phyloP scores from a whole-genome alignment of 35 echinoderm and acorn worm genomes.

The Anneissia japonica region DNA sequence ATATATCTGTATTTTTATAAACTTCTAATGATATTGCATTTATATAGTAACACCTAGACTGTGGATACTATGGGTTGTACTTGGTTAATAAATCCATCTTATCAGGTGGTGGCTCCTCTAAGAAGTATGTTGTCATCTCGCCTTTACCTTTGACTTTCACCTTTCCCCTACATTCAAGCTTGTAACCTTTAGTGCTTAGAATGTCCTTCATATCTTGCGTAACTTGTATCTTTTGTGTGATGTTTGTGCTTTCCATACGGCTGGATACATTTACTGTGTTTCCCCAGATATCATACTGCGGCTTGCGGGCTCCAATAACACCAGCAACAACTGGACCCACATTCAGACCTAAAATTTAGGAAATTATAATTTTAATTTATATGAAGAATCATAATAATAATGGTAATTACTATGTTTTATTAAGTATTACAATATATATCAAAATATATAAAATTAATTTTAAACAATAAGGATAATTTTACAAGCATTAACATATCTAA shows the following conservation, averaged over 20 bases:
- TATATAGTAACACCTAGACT: no score
- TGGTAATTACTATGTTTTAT: background rate
- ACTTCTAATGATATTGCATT: no score
- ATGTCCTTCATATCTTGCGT: constrained; percentile 80
- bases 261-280: constrained; percentile 98
- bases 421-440: background rate
- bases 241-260: constrained; percentile 89
- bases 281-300: constrained; percentile 99
- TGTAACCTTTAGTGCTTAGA: constrained; percentile 62
- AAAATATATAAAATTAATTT: background rate
- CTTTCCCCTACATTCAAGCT: constrained; percentile 55
- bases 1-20: no score
- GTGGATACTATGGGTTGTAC: background rate
- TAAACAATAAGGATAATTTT: background rate
- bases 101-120: constrained; percentile 40
- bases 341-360: constrained; percentile 63
- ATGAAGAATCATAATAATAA: background rate
- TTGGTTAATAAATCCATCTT: background rate
- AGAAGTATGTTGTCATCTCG: constrained; percentile 92
- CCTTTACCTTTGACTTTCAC: constrained; percentile 97
- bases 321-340: constrained; percentile 83
- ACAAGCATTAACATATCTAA: background rate
- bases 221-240: constrained; percentile 88
- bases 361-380: background rate
- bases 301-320: constrained; percentile 94